Percentiles rank a stretch among this genome's conserved stretches.
Conservation (phyloP, 2,797 vertebrate genomes). For the Cygnus olor region DNA sequence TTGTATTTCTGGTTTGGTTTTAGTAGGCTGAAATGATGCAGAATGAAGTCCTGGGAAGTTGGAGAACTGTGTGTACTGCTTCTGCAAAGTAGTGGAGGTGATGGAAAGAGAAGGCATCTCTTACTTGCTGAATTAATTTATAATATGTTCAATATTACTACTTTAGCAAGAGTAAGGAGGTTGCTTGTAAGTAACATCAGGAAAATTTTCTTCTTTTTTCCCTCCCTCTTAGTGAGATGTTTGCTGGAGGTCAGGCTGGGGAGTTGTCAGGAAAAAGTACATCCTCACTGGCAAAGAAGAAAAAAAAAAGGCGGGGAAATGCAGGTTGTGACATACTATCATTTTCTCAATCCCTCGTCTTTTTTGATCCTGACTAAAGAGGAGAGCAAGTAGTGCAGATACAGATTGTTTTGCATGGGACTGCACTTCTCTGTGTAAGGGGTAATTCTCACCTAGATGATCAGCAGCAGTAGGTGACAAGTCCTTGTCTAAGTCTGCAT, state of each 20-base stretch:
- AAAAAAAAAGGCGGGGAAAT: neutral
- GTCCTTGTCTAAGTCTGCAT: neutral
- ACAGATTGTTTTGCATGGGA: neutral
- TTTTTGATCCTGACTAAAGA: neutral
- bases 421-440: accelerated
- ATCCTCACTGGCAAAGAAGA: neutral
- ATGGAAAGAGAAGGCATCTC: neutral
- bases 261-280: neutral
- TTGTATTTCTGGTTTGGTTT: neutral
- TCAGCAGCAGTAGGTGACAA: neutral
- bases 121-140: neutral
- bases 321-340: neutral
- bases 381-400: neutral
- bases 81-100: neutral
- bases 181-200: neutral
- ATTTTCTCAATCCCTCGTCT: neutral
- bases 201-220: neutral
- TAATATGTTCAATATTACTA: neutral
- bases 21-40: neutral
- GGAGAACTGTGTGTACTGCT: neutral
- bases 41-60: neutral
- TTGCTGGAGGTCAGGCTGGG: neutral
- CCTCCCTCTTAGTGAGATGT: neutral
- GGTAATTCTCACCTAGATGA: neutral
- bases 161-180: neutral